Base-by-base conservation (phyloP, 2,888 invertebrate genomes). In the Drosophila setosimentum region DNA sequence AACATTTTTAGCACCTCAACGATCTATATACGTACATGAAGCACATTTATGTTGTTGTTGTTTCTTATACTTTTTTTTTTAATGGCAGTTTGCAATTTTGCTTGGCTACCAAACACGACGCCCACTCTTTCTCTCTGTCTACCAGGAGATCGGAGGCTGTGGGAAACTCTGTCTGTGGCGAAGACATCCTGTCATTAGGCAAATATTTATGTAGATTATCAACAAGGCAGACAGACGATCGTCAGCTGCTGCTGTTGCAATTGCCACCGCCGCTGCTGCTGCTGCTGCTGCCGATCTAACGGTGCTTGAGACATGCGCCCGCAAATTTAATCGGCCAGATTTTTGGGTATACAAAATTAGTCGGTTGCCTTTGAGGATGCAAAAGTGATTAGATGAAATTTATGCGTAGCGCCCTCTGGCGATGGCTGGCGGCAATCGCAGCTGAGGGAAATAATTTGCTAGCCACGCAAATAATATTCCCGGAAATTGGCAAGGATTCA, bases 1-100 rank as follows among this genome's bases (percentile, higher is more conserved):
- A 90, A 91, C 89, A 90, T 90, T 89, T 90, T 90, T 90, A 90
- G 90, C 90, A 90, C 90, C 91, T 90, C 88, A 68, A 78, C 89
- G 78, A 82, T 84, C 84, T 61, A 83, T 71, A 81, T 83, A 65
- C 50, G 69, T 71, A 74, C 68, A 78, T 68, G 63, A 64, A 76
- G 68, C 67, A 68, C 57, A 60, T 35, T 49, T 74, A 64, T 62
- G 55, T 42, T 68, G 27, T 40, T 72, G 49, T 58, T 57, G 48
- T 32, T 66, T 48, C 58, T 74, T 66, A 59, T 58, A 24, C 63
- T 72, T 61, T 69, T 67, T 67, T 68, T 69, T 63, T 85, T 88
- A 83, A 86, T 86, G 80, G 86, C 74, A 84, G 65, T 68, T 75
- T 68, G 67, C 63, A 80, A 87, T 84, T 83, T 70, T 61, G 79